A percentile compares a stretch with the other conserved stretches of the same genome.
These are phyloP conservation scores for Crioceris asparagi DNA, from an alignment of 2,888 invertebrate genomes.

Conservation along the genomic window DNA sequence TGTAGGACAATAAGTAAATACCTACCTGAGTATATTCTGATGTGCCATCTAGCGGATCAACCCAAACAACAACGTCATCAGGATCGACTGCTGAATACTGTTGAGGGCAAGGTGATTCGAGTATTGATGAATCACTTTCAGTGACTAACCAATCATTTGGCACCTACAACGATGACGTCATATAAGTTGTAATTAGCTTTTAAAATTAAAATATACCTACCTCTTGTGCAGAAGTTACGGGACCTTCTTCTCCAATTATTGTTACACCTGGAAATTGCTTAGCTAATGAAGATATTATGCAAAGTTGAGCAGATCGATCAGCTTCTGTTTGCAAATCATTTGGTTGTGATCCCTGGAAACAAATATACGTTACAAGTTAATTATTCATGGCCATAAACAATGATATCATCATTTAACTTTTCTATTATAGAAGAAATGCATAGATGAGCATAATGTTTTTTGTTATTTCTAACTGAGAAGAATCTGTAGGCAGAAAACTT, in stretches of 20 bases:
- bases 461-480: no score
- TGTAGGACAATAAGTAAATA: conserved; percentile 5
- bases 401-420: no score
- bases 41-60: conserved; percentile 98
- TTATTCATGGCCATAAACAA: no score
- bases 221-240: conserved; percentile 29
- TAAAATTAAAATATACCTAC: conserved; percentile 26
- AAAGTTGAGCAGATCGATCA: conserved; percentile 87
- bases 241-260: conserved; percentile 87
- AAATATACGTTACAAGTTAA: no score
- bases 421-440: no score
- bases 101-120: conserved; percentile 55
- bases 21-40: conserved; percentile 89
- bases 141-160: conserved; percentile 68
- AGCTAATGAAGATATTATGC: conserved; percentile 80
- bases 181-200: neutral
- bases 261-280: conserved; percentile 72
- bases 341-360: conserved; percentile 44
- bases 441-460: no score
- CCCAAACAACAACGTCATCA: conserved; percentile 90
- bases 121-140: conserved; percentile 50
- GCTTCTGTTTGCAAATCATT: conserved; percentile 98
- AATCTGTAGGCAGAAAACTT: no score
- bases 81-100: conserved; percentile 53
- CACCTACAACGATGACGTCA: conserved; percentile 32